phyloP scores from a whole-genome alignment of 2,888 invertebrate species.

The Agonopterix alstromeriana region DNA sequence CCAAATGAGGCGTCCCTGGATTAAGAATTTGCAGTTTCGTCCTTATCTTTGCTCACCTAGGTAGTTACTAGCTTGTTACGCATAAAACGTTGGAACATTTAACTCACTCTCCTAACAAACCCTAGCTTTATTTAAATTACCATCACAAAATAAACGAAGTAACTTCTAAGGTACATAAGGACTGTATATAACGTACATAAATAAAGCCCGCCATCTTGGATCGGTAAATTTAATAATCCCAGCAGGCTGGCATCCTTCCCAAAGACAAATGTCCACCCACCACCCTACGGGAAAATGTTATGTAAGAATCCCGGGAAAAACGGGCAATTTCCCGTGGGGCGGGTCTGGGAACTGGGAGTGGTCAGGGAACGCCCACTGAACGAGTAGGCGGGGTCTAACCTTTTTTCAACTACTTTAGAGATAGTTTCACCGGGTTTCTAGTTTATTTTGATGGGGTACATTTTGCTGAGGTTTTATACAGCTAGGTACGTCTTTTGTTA shows the following conservation, averaged over 20 bases:
- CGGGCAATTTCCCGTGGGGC: slow-evolving; percentile 3
- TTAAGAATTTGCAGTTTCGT: too few species aligned
- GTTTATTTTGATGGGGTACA: not conserved
- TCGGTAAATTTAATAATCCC: slow-evolving; percentile 63
- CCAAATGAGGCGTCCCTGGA: too few species aligned
- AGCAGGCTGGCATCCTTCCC: slow-evolving; percentile 26
- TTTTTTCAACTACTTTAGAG: slow-evolving; percentile 3
- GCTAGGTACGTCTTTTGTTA: not conserved
- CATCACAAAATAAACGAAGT: too few species aligned
- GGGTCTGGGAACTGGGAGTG: slow-evolving; percentile 15
- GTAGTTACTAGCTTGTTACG: too few species aligned
- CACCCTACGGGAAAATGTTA: slow-evolving; percentile 44
- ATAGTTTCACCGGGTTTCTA: not conserved
- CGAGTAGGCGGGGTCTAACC: slow-evolving; percentile 13
- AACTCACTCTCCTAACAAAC: too few species aligned
- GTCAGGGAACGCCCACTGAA: slow-evolving; percentile 11
- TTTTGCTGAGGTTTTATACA: not conserved
- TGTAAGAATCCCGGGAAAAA: slow-evolving; percentile 35
- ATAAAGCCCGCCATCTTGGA: slow-evolving; percentile 39
- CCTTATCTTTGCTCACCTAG: too few species aligned
- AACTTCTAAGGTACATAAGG: not conserved
- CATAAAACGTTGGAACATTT: too few species aligned
- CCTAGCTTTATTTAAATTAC: too few species aligned
- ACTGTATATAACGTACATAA: slow-evolving; percentile 13
- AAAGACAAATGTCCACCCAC: slow-evolving; percentile 56